phyloP scores from a whole-genome alignment of 1,140 invertebrate species.

The Lanistes nyassanus region DNA sequence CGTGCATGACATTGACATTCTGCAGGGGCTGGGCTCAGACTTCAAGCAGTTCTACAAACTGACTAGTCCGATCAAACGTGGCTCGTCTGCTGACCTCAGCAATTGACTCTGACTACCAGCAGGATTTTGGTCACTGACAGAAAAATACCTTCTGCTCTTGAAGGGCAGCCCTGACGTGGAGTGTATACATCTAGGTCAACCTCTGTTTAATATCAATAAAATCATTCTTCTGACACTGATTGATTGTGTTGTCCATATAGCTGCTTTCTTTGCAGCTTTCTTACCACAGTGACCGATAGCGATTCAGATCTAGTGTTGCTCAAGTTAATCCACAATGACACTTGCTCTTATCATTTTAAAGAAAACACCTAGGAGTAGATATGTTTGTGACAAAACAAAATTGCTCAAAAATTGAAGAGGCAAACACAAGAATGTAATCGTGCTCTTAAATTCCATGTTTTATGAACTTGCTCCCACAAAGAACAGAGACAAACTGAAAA shows the following conservation, averaged over 20 bases:
- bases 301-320: no score
- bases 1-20: not conserved
- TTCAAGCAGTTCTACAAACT: constrained; percentile 60
- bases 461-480: no score
- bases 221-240: not conserved
- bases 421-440: no score
- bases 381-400: no score
- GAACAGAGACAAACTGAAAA: no score
- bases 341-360: no score
- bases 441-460: no score
- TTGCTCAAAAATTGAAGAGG: no score
- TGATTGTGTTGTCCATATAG: not conserved
- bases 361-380: no score
- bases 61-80: constrained; percentile 52
- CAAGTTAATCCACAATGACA: no score
- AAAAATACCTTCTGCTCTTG: not conserved
- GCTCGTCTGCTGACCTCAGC: constrained; percentile 6
- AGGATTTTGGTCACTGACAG: not conserved
- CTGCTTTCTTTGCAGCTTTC: not conserved
- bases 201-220: not conserved
- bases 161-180: not conserved
- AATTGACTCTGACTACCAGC: not conserved
- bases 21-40: constrained; percentile 45
- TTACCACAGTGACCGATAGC: no score
- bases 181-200: not conserved